These are phyloP conservation scores for Lepidostoma basale DNA, from an alignment of 1,140 invertebrate genomes.

Conservation along the genomic window DNA sequence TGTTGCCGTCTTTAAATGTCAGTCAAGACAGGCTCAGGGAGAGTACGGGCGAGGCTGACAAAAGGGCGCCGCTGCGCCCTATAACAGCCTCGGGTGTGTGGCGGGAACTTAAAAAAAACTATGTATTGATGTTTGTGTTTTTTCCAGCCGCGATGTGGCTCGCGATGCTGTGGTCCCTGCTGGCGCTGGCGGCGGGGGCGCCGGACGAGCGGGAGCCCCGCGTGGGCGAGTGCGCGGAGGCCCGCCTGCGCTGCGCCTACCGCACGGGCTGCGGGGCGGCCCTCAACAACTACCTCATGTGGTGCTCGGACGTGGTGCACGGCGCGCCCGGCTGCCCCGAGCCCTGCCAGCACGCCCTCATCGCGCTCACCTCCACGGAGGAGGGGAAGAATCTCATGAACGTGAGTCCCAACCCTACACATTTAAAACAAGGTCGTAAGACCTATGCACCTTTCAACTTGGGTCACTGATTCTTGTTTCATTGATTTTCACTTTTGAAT, in stretches of 20 bases:
- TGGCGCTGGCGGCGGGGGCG: slow-evolving; percentile 52
- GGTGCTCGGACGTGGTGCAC: slow-evolving; percentile 71
- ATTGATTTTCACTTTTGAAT: too few species aligned
- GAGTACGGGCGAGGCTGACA: too few species aligned
- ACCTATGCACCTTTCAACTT: too few species aligned
- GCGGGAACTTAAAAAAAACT: too few species aligned
- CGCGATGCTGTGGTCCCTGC: slow-evolving; percentile 24
- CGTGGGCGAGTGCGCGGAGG: slow-evolving; percentile 67
- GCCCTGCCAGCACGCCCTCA: slow-evolving; percentile 74
- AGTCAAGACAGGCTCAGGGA: too few species aligned
- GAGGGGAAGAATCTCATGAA: slow-evolving; percentile 76
- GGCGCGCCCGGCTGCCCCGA: slow-evolving; percentile 67
- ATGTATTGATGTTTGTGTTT: slow-evolving; percentile 2
- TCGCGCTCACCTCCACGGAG: slow-evolving; percentile 77
- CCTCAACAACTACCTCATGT: slow-evolving; percentile 74
- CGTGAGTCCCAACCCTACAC: too few species aligned
- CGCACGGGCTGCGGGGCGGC: slow-evolving; percentile 75
- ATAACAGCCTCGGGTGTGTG: too few species aligned
- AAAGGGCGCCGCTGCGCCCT: too few species aligned
- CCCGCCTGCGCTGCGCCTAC: slow-evolving; percentile 72
- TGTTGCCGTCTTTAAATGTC: too few species aligned
- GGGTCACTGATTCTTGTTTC: too few species aligned
- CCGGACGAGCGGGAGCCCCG: slow-evolving; percentile 33
- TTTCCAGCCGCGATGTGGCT: slow-evolving; percentile 43
- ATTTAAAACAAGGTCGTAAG: too few species aligned